Base-by-base conservation (phyloP, 2,888 invertebrate genomes). In the Schizotus pectinicornis region DNA sequence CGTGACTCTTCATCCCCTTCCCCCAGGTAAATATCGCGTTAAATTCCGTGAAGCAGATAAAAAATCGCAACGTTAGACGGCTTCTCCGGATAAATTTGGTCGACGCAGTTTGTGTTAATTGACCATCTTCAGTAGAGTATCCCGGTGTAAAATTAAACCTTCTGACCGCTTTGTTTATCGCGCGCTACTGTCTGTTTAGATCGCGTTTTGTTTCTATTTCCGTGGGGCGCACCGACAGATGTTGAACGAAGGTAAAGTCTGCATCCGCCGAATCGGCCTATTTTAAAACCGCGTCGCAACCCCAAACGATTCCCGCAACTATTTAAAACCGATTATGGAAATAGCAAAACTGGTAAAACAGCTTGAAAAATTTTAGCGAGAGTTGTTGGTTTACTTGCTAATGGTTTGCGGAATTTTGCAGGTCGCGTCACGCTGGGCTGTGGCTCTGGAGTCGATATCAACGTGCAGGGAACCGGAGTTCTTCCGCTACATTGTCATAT, bases 1-100 rank as follows among this genome's bases (percentile, higher is more conserved):
- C n/a, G 92, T 95, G 72, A 95, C 95, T 32, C 84, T 95, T 68
- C 92, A 94, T 80, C 94, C 94, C 67, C 86, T 95, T 74, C 91
- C 92, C 68, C 89, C 91, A 86, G 95, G 95, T 95, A 67, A 62
- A 41, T 9, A 35, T 35, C n/a, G n/a, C 2, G n/a, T 9, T 35
- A n/a, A 9, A 35, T 35, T 35, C n/a, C n/a, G n/a, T 3, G 35
- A 35, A 9, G 6, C 3, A 9, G 35, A 35, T 35, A 35, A 35
- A 35, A n/a, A 35, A 35, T 35, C 22, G 22, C 22, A 22, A 35
- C 6, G 6, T 35, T 35, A 22, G 3, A 36, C 11, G n/a, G 3
- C n/a, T 2, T 36, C 11, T 36, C 9, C 36, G n/a, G n/a, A n/a
- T 36, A 9, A 3, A 9, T 36, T 6, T 2, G 11, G 11, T 36